A percentile compares a stretch with the other conserved stretches of the same genome.
phyloP scores from a whole-genome alignment of 2,113 vertebrate genomes.

The Dascyllus trimaculatus region DNA sequence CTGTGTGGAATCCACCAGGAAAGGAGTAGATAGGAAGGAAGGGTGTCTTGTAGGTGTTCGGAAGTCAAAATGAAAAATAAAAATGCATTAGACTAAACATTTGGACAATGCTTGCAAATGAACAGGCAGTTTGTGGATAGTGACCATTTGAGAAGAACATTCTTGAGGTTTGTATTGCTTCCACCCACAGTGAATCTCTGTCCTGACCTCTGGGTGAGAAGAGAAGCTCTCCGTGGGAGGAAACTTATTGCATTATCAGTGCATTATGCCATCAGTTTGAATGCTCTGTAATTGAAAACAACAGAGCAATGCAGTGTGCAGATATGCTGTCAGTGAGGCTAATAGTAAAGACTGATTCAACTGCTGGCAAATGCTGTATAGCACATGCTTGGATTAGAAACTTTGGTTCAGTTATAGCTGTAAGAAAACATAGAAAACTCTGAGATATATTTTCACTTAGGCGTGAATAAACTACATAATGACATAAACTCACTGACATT shows the following conservation, averaged over 20 bases:
- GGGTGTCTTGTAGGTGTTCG: conserved; percentile 8
- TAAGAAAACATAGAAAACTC: too few relatives aligned
- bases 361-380: too few relatives aligned
- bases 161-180: background rate
- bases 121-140: background rate
- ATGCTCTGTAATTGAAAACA: too few relatives aligned
- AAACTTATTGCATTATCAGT: background rate
- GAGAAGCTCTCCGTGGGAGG: background rate
- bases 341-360: too few relatives aligned
- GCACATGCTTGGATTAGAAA: too few relatives aligned
- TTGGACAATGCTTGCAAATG: conserved; percentile 52
- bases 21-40: conserved; percentile 30
- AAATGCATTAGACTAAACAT: conserved; percentile 72
- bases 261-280: background rate
- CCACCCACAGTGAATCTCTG: background rate
- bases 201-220: background rate
- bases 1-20: conserved; percentile 41
- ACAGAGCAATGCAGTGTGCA: too few relatives aligned
- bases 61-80: conserved; percentile 45
- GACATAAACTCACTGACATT: too few relatives aligned
- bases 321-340: too few relatives aligned
- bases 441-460: too few relatives aligned
- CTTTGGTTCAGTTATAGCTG: too few relatives aligned
- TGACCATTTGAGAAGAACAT: background rate
- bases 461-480: too few relatives aligned